Conservation (phyloP, 2,888 invertebrate genomes). For the Pediacus dermestoides region DNA sequence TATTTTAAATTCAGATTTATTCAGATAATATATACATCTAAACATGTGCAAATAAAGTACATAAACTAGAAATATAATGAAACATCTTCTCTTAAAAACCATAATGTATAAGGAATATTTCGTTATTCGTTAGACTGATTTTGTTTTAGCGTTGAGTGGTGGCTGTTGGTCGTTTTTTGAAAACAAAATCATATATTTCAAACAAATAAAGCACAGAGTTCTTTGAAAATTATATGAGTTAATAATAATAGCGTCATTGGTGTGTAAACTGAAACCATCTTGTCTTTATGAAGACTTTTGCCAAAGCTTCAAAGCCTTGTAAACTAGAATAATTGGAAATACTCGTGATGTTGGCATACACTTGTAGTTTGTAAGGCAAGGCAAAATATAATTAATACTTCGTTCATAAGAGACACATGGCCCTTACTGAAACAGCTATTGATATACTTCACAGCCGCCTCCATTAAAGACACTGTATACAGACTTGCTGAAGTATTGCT, state of each 20-base stretch:
- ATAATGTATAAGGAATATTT: too few relatives aligned
- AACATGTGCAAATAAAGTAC: too few relatives aligned
- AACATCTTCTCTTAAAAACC: too few relatives aligned
- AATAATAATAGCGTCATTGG: conserved; percentile 21
- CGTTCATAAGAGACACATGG: conserved; percentile 14
- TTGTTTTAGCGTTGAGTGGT: too few relatives aligned
- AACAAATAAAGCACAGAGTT: neutral
- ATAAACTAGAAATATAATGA: too few relatives aligned
- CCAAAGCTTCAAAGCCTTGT: conserved; percentile 20
- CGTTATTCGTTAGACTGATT: too few relatives aligned
- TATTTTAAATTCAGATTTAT: too few relatives aligned
- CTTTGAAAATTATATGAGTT: conserved; percentile 7
- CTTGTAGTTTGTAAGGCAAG: conserved; percentile 15
- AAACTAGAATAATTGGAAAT: conserved; percentile 21
- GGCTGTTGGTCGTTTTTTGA: too few relatives aligned
- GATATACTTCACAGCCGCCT: conserved; percentile 1
- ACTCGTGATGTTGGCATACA: conserved; percentile 18
- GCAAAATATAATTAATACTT: conserved; percentile 19
- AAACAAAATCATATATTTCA: too few relatives aligned
- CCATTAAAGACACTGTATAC: conserved; percentile 1
- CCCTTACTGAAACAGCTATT: conserved; percentile 1
- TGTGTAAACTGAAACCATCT: conserved; percentile 20
- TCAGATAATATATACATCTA: too few relatives aligned
- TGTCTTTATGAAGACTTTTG: conserved; percentile 19
- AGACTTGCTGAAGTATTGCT: neutral